Percentiles rank a stretch among this genome's conserved stretches.
Evolutionary conservation across 1,140 invertebrate species (phyloP).

Genomic region (Thaumetopoea pityocampa): DNA sequence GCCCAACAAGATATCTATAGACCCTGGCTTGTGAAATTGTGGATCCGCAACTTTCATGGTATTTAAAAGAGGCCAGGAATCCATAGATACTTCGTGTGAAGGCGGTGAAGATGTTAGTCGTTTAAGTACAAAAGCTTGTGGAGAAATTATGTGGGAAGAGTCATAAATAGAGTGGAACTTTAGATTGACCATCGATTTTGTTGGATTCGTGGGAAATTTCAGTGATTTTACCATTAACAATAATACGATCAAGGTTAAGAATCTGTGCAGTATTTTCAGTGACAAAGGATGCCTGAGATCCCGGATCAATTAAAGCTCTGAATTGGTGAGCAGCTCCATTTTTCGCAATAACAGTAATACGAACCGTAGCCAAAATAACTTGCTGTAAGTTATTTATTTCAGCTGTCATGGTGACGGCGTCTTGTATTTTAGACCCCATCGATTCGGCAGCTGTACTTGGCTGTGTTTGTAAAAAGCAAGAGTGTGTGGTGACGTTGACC

Average conservation of each 20-base stretch:
- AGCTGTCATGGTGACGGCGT: too few species aligned
- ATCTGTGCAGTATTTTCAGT: neutral
- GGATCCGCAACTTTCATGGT: slow-evolving; percentile 24
- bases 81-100: slow-evolving; percentile 7
- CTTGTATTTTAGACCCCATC: too few species aligned
- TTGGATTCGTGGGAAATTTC: slow-evolving; percentile 19
- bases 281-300: too few species aligned
- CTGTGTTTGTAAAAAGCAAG: too few species aligned
- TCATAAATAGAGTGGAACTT: slow-evolving; percentile 7
- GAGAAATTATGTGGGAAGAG: neutral
- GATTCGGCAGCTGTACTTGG: too few species aligned
- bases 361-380: too few species aligned
- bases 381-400: too few species aligned
- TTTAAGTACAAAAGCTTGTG: slow-evolving; percentile 22
- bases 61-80: slow-evolving; percentile 9
- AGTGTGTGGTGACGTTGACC: slow-evolving; percentile 13
- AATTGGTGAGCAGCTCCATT: too few species aligned
- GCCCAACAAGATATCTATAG: slow-evolving; percentile 27
- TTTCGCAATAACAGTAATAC: too few species aligned
- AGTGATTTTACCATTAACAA: slow-evolving; percentile 20
- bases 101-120: slow-evolving; percentile 23
- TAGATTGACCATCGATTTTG: slow-evolving; percentile 20
- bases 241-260: slow-evolving; percentile 17
- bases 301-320: too few species aligned
- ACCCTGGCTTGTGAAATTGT: slow-evolving; percentile 21